Conservation (phyloP, 1,140 invertebrate species). For the Pygmarrhopalites habei region DNA sequence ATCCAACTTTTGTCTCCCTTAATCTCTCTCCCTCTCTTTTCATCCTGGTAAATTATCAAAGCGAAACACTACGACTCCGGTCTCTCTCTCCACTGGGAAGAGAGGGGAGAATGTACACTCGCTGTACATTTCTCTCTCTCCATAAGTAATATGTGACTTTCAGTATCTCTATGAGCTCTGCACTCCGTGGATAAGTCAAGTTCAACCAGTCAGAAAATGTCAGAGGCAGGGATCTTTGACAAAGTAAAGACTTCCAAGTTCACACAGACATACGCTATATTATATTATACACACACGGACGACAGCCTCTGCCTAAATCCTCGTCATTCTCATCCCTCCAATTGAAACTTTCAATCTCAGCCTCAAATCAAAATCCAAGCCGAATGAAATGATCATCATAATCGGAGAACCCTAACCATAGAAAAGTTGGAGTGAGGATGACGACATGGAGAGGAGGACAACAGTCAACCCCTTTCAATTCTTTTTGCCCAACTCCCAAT, state of each 20-base stretch:
- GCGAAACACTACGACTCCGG: conserved; percentile 2
- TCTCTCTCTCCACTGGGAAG: too few species aligned
- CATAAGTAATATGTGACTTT: too few species aligned
- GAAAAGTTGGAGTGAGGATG: neutral
- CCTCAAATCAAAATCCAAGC: neutral
- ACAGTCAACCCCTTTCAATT: neutral
- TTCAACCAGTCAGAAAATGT: conserved; percentile 7
- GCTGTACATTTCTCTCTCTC: too few species aligned
- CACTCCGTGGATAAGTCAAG: neutral
- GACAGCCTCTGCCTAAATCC: too few species aligned
- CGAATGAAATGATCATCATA: neutral
- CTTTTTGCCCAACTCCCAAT: too few species aligned
- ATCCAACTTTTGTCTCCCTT: conserved; percentile 16
- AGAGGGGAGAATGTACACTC: too few species aligned
- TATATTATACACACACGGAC: too few species aligned
- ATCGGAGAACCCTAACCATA: neutral
- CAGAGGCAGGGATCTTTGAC: too few species aligned
- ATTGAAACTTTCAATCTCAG: neutral
- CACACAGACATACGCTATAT: too few species aligned
- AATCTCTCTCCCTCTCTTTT: conserved; percentile 15
- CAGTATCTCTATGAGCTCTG: too few species aligned
- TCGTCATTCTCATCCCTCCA: too few species aligned
- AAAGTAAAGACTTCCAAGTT: too few species aligned
- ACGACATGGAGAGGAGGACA: neutral
- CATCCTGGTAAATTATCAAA: conserved; percentile 19